Percentiles rank a stretch among this genome's conserved stretches.
Evolutionary conservation across 2,888 invertebrate genomes (phyloP).

Genomic region (Opisthograptis luteolata): DNA sequence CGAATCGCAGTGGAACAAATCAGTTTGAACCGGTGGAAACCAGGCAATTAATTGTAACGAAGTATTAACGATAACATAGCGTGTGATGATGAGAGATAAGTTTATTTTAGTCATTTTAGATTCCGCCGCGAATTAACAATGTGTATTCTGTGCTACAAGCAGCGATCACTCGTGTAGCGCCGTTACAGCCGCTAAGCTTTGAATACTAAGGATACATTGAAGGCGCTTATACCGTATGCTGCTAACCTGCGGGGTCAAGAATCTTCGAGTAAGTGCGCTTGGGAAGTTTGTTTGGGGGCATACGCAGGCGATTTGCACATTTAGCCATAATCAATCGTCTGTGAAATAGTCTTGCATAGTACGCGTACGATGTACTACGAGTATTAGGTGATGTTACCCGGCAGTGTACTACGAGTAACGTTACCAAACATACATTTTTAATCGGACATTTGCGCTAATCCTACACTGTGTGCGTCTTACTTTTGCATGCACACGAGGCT

Average conservation of each 20-base stretch:
- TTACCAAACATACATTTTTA: no score
- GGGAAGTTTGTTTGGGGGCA: conserved; percentile 21
- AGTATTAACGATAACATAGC: conserved; percentile 59
- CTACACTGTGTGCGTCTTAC: no score
- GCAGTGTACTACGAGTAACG: no score
- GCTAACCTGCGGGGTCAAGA: conserved; percentile 38
- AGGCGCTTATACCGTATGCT: conserved; percentile 39
- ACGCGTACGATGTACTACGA: no score
- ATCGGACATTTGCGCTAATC: no score
- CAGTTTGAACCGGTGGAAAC: conserved; percentile 55
- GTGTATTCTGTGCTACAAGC: conserved; percentile 29
- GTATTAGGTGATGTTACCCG: no score
- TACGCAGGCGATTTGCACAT: conserved; percentile 21
- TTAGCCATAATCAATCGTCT: conserved; percentile 13
- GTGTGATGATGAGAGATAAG: conserved; percentile 50
- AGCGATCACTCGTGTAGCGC: conserved; percentile 33
- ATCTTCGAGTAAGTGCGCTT: conserved; percentile 33
- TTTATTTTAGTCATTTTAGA: conserved; percentile 44
- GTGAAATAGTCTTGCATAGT: no score
- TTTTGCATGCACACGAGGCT: no score
- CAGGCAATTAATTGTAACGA: conserved; percentile 60
- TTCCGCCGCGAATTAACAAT: background rate
- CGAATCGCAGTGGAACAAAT: conserved; percentile 49
- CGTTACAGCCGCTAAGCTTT: conserved; percentile 35
- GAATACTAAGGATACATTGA: conserved; percentile 43